These are phyloP conservation scores for Tubulanus polymorphus DNA, from an alignment of 2,888 invertebrate species.

Conservation along the genomic window DNA sequence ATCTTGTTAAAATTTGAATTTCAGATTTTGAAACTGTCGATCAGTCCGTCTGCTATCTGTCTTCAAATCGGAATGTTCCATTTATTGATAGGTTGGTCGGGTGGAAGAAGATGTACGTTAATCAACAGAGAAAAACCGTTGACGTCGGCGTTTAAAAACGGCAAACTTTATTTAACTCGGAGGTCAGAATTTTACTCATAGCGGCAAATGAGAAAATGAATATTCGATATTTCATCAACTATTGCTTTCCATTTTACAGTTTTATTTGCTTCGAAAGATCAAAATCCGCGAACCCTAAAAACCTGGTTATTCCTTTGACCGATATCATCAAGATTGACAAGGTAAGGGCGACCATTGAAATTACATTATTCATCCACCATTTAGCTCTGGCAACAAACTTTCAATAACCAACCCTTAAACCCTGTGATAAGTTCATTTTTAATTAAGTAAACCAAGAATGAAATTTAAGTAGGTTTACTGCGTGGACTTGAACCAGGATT, in stretches of 20 bases:
- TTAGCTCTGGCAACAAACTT: too few relatives aligned
- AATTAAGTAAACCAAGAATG: too few relatives aligned
- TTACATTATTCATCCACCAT: too few relatives aligned
- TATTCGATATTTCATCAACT: not conserved
- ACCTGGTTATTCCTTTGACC: conserved; percentile 50
- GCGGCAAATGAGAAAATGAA: not conserved
- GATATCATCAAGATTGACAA: conserved; percentile 48
- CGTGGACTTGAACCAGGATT: too few relatives aligned
- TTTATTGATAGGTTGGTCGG: conserved; percentile 45
- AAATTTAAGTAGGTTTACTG: too few relatives aligned
- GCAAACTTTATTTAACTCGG: conserved; percentile 47
- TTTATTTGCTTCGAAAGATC: conserved; percentile 52
- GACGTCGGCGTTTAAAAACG: conserved; percentile 50
- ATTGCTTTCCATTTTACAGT: conserved; percentile 23
- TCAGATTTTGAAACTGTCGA: conserved; percentile 39
- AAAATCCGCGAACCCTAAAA: conserved; percentile 47
- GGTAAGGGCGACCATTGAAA: too few relatives aligned
- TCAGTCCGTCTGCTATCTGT: conserved; percentile 27
- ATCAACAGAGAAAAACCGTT: conserved; percentile 51
- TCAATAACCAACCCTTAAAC: too few relatives aligned
- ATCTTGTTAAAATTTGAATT: too few relatives aligned
- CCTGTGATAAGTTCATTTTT: too few relatives aligned
- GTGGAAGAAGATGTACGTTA: conserved; percentile 51
- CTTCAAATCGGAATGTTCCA: not conserved
- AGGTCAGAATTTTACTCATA: conserved; percentile 26